Percentiles rank a stretch among this genome's conserved stretches.
These are phyloP conservation scores for Hestina assimilis DNA, from an alignment of 1,140 invertebrate species.

Conservation along the genomic window DNA sequence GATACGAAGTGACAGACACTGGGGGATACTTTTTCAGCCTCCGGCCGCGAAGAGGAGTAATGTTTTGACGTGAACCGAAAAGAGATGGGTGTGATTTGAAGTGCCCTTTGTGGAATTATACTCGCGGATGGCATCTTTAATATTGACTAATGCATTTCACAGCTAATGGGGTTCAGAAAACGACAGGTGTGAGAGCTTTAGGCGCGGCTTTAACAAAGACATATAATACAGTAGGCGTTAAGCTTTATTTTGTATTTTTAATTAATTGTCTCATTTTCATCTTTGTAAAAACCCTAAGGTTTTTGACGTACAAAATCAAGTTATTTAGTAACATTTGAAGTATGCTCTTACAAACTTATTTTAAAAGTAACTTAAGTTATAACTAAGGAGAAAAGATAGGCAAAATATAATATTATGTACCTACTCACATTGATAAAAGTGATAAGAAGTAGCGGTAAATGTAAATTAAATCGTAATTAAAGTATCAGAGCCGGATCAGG, in stretches of 20 bases:
- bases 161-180: constrained; percentile 62
- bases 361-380: not conserved
- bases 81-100: constrained; percentile 77
- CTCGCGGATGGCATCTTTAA: constrained; percentile 71
- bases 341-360: too few species aligned
- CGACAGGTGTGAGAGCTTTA: constrained; percentile 65
- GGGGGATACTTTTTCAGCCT: constrained; percentile 70
- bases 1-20: constrained; percentile 73
- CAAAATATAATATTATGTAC: too few species aligned
- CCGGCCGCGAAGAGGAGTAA: constrained; percentile 59
- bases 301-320: too few species aligned
- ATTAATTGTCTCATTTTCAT: constrained; percentile 1
- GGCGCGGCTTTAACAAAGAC: constrained; percentile 11
- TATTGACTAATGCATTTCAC: constrained; percentile 76
- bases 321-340: too few species aligned
- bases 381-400: constrained; percentile 11
- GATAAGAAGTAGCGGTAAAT: too few species aligned
- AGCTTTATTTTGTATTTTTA: constrained; percentile 13
- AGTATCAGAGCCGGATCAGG: constrained; percentile 75
- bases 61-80: constrained; percentile 76
- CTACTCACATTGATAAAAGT: too few species aligned
- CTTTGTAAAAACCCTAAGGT: too few species aligned
- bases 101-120: constrained; percentile 78
- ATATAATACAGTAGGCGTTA: not conserved
- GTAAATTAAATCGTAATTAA: constrained; percentile 74